These are phyloP conservation scores for Lasiommata megera DNA, from an alignment of 2,888 invertebrate genomes.

Conservation along the genomic window DNA sequence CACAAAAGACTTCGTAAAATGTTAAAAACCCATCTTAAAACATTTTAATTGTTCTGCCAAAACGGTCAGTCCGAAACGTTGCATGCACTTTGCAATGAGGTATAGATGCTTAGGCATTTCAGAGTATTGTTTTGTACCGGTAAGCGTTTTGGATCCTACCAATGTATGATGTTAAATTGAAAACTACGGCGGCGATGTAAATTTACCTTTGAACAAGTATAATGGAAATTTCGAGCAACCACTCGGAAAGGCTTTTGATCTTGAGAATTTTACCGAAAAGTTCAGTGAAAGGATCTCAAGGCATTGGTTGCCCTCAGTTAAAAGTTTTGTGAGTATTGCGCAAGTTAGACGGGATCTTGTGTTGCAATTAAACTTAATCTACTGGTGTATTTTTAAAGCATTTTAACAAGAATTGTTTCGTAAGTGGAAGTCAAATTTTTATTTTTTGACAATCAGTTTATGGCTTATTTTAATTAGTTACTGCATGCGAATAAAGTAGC, in stretches of 20 bases:
- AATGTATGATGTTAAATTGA: slow-evolving; percentile 25
- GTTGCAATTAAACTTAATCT: not conserved
- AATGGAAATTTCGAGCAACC: slow-evolving; percentile 71
- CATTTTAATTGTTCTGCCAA: slow-evolving; percentile 13
- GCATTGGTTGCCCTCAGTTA: slow-evolving; percentile 39
- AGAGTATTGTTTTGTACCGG: slow-evolving; percentile 7
- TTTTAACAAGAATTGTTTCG: no score
- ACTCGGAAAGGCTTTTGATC: slow-evolving; percentile 70
- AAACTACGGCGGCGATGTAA: slow-evolving; percentile 45
- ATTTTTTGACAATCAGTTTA: no score
- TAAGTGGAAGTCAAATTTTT: no score
- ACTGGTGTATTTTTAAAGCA: no score
- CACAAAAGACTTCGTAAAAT: not conserved
- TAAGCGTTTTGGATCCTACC: slow-evolving; percentile 15
- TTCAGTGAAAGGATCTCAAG: slow-evolving; percentile 50
- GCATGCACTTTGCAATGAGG: slow-evolving; percentile 5
- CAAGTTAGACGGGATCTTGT: slow-evolving; percentile 39
- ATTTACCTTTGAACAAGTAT: slow-evolving; percentile 62
- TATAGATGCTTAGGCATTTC: slow-evolving; percentile 9
- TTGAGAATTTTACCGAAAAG: slow-evolving; percentile 60
- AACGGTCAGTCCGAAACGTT: slow-evolving; percentile 8
- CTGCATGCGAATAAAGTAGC: no score
- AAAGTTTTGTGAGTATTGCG: slow-evolving; percentile 45
- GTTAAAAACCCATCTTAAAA: not conserved
- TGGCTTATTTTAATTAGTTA: no score